Evolutionary conservation across 2,797 vertebrate species (phyloP).

Genomic region (Pogoniulus pusillus): DNA sequence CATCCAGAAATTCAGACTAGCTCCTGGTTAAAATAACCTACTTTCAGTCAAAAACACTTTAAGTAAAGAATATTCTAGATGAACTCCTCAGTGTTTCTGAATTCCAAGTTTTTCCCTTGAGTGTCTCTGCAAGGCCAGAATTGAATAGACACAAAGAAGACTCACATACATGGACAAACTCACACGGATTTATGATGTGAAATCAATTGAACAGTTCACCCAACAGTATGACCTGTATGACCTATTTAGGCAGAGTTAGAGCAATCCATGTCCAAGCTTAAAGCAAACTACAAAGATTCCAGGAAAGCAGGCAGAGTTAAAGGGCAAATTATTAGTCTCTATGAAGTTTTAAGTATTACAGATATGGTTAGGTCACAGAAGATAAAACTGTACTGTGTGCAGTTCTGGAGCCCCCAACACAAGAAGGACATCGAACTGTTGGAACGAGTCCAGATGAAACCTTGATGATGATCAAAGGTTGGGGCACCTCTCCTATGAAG

Average conservation of each 20-base stretch:
- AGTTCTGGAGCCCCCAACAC: no score
- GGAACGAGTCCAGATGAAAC: no score
- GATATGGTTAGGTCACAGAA: background rate
- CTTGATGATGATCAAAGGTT: no score
- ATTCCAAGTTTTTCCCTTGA: background rate
- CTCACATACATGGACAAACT: background rate
- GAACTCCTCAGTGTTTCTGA: background rate
- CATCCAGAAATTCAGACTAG: background rate
- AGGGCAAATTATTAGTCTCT: background rate
- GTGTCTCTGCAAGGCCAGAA: background rate
- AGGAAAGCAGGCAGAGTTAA: constrained; percentile 1
- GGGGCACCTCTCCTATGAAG: no score
- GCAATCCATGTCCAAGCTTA: background rate
- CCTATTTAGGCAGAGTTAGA: background rate
- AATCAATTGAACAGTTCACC: background rate
- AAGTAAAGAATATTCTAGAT: background rate
- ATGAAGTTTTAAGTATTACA: background rate
- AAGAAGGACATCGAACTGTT: no score
- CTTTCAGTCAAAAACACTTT: background rate
- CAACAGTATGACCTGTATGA: background rate
- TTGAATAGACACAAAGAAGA: background rate
- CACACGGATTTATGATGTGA: background rate
- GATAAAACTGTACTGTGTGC: no score
- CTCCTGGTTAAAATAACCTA: background rate
- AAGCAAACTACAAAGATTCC: constrained; percentile 10